Evolutionary conservation across 2,113 vertebrate species (phyloP).

Genomic region (Nanger granti): DNA sequence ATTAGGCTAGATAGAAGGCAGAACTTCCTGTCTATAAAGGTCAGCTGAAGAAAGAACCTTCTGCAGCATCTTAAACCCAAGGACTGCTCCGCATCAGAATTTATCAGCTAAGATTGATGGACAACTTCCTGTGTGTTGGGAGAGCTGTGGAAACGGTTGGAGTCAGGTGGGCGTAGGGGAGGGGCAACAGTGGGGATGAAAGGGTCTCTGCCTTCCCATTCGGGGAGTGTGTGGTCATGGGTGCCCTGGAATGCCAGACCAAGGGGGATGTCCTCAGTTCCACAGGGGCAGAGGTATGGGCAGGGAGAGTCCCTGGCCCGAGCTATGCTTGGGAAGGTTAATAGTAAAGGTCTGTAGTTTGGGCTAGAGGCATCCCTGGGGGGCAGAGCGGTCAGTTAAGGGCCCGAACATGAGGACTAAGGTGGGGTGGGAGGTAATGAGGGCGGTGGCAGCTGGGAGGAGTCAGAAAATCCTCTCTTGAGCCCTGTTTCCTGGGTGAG

Average conservation of each 20-base stretch:
- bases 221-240: background rate
- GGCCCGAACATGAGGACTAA: background rate
- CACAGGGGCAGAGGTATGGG: background rate
- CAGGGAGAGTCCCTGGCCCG: background rate
- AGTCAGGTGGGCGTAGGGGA: fast-evolving
- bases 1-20: background rate
- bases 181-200: too few species aligned
- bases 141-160: background rate
- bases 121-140: background rate
- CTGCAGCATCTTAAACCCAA: background rate
- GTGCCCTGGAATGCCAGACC: background rate
- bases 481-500: background rate
- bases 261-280: background rate
- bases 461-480: background rate
- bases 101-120: background rate
- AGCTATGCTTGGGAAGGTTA: background rate
- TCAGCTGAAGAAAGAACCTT: background rate
- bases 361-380: background rate
- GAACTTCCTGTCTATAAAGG: background rate
- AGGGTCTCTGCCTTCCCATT: background rate
- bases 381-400: background rate
- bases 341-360: too few species aligned
- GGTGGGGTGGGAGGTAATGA: background rate
- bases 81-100: background rate
- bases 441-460: background rate